These are phyloP conservation scores for Cryptocephalus moraei DNA, from an alignment of 2,888 invertebrate genomes.

Conservation along the genomic window DNA sequence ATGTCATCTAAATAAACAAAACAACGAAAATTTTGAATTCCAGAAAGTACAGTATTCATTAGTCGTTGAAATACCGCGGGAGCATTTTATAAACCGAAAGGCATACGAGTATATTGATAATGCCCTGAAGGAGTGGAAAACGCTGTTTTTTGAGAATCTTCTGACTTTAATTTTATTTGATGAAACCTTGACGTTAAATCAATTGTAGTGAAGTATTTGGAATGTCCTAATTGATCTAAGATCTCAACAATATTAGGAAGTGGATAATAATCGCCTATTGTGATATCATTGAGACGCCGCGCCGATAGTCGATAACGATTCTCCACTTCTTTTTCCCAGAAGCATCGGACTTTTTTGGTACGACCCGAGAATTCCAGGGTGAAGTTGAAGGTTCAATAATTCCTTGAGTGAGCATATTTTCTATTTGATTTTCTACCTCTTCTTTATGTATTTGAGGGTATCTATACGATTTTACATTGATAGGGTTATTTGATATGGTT, in stretches of 20 bases:
- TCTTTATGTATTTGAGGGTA: conserved; percentile 23
- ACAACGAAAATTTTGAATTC: conserved; percentile 19
- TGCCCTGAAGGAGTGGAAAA: conserved; percentile 7
- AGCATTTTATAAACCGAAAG: conserved; percentile 9
- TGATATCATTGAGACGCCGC: conserved; percentile 4
- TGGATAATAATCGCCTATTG: conserved; percentile 5
- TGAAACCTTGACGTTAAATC: conserved; percentile 10
- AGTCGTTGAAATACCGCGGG: conserved; percentile 11
- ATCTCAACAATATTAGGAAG: conserved; percentile 8
- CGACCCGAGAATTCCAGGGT: conserved; percentile 19
- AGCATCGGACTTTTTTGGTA: conserved; percentile 6
- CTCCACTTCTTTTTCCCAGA: conserved; percentile 4
- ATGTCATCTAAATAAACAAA: conserved; percentile 32
- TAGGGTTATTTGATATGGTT: conserved; percentile 8
- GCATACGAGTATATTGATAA: conserved; percentile 7
- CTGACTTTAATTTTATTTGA: conserved; percentile 8
- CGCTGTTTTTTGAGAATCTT: conserved; percentile 7
- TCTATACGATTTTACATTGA: conserved; percentile 20
- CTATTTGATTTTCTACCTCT: conserved; percentile 22
- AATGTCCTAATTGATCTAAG: conserved; percentile 9
- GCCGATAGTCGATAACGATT: conserved; percentile 5
- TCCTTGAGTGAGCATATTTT: conserved; percentile 16
- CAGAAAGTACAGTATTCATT: conserved; percentile 17
- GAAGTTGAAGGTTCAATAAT: conserved; percentile 20
- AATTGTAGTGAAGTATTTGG: conserved; percentile 8